phyloP scores from a whole-genome alignment of 2,797 vertebrate genomes.

The Acropternis orthonyx region DNA sequence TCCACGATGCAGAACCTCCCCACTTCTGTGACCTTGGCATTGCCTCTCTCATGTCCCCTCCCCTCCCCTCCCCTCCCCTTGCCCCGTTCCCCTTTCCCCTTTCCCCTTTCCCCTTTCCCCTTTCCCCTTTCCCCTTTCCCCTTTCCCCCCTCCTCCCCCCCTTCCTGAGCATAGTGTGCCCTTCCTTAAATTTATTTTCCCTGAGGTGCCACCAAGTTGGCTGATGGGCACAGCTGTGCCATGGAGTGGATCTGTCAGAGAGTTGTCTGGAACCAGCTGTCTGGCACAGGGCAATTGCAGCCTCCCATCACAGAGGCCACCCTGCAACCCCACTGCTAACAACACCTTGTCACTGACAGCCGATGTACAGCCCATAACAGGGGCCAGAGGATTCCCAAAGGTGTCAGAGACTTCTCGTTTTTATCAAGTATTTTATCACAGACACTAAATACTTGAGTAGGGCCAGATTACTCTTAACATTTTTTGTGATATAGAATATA shows the following conservation, averaged over 20 bases:
- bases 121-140: no score
- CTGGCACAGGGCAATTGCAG: background rate
- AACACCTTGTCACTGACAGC: background rate
- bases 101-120: no score
- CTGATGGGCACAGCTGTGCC: background rate
- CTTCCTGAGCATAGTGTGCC: background rate
- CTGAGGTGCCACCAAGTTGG: rapidly evolving
- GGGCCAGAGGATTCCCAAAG: background rate
- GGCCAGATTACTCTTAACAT: background rate
- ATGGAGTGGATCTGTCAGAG: background rate
- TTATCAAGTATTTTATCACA: background rate
- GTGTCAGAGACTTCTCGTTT: background rate
- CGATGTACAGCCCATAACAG: no score
- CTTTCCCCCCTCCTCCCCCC: no score
- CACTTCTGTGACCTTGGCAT: background rate
- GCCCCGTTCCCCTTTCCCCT: no score
- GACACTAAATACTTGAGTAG: background rate
- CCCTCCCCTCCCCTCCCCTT: no score
- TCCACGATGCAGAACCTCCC: rapidly evolving
- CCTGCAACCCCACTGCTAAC: rapidly evolving
- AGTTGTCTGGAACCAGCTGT: background rate
- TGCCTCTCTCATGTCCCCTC: background rate
- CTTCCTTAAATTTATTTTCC: background rate
- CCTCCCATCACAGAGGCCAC: background rate
- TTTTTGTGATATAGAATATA: background rate